Evolutionary conservation across 2,888 invertebrate species (phyloP), one percentile per base, ranked within the genome.

Genomic region (Microctonus hyperodae): DNA sequence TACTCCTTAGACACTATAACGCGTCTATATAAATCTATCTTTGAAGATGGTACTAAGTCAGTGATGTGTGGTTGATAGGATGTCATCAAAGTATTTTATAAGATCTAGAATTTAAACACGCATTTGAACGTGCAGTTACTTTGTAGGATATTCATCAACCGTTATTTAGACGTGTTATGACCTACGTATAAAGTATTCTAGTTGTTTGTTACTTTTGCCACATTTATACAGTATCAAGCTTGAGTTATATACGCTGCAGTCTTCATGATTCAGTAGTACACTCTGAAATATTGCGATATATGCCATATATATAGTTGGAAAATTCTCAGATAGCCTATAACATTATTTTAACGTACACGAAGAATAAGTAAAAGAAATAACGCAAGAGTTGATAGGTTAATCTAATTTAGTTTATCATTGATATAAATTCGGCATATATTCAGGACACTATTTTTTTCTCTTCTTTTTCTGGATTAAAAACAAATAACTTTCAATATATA

Each of bases 101-200:
- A 44, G 6, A 16, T 44, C 16, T 16, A 16, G 44, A 44, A 44
- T 44, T 44, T n/a, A 44, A 44, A 44, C n/a, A 44, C 20, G 16
- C 9, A n/a, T 44, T 44, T 44, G 44, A 44, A 44, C 16, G 16
- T 44, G 6, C 44, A 44, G 16, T 44, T 44, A 44, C 16, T 44
- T 44, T 7, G 44, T 44, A n/a, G 16, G 20, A 44, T 16, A 44
- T 44, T 44, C 16, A 16, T 16, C 16, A 44, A 44, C 44, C 44
- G 44, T 44, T 44, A 44, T 44, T 44, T 44, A 44, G 16, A 44
- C 44, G 44, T 44, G 44, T 44, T 44, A 44, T 44, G 44, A 44
- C 16, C 16, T 7, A 44, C 44, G 44, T 5, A n/a, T n/a, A 16
- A 4, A n/a, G 4, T 37, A 13, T n/a, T 37, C 37, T 37, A 2